Conservation (phyloP, 2,113 vertebrate genomes). For the Tachysurus fulvidraco region DNA sequence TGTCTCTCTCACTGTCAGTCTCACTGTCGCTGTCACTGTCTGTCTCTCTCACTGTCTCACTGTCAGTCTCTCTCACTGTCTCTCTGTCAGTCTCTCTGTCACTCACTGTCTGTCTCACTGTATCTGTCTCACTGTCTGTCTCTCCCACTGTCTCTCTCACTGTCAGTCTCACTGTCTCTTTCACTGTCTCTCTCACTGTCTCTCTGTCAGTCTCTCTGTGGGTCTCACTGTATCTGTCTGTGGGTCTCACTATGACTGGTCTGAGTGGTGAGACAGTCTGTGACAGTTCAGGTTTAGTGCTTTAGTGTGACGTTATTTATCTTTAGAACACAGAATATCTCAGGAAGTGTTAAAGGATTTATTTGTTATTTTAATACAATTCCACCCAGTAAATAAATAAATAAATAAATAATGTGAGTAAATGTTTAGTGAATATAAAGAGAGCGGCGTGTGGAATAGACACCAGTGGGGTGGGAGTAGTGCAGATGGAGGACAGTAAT, state of each 20-base stretch:
- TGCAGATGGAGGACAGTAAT: not conserved
- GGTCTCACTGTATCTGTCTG: too few relatives aligned
- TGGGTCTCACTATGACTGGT: not conserved
- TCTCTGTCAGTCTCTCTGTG: too few relatives aligned
- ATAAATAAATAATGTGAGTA: not conserved
- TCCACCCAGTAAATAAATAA: not conserved
- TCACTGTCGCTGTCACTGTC: too few relatives aligned
- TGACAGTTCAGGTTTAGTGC: not conserved
- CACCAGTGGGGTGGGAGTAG: not conserved
- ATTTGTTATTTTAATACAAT: not conserved
- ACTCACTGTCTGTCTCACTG: too few relatives aligned
- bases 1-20: too few relatives aligned
- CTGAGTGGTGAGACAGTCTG: not conserved
- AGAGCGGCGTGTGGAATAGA: not conserved
- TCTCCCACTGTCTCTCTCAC: too few relatives aligned
- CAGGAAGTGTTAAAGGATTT: not conserved
- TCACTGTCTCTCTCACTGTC: too few relatives aligned
- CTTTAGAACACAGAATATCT: not conserved
- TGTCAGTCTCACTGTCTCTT: too few relatives aligned
- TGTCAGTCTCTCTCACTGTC: too few relatives aligned
- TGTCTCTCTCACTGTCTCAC: too few relatives aligned
- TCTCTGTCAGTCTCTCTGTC: too few relatives aligned
- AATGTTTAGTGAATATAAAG: not conserved
- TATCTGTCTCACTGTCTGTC: too few relatives aligned
- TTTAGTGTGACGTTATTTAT: not conserved